phyloP scores from a whole-genome alignment of 2,888 invertebrate species.

The Tetragonisca angustula region DNA sequence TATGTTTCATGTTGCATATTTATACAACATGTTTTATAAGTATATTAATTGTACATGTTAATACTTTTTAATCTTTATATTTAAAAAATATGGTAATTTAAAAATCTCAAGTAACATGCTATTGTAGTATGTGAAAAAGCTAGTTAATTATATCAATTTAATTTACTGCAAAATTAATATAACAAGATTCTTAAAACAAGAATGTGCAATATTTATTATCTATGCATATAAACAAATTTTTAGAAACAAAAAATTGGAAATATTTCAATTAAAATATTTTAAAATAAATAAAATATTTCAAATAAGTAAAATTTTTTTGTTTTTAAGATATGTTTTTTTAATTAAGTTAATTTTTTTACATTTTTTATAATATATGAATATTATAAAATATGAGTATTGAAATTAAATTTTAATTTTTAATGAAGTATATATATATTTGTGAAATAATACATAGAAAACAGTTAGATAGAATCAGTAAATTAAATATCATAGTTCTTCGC shows the following conservation, averaged over 20 bases:
- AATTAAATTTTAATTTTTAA: neutral
- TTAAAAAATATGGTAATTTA: neutral
- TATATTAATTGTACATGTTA: neutral
- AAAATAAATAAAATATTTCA: neutral
- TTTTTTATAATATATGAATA: neutral
- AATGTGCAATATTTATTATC: neutral
- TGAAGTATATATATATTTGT: neutral
- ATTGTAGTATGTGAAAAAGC: neutral
- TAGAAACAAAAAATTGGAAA: neutral
- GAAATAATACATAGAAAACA: neutral
- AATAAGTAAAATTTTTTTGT: neutral
- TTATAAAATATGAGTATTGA: neutral
- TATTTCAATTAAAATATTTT: neutral
- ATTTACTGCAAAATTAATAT: neutral
- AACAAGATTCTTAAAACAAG: neutral
- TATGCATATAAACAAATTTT: neutral
- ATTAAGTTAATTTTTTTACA: neutral
- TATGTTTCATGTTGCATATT: neutral
- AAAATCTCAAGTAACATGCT: neutral
- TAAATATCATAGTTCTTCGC: neutral
- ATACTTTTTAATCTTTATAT: neutral
- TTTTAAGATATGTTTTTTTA: neutral
- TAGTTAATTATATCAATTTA: neutral
- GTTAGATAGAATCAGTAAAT: neutral
- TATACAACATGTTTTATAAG: neutral